These are phyloP conservation scores for Sebastes taczanowskii DNA, from an alignment of 2,797 vertebrate species.

Conservation along the genomic window DNA sequence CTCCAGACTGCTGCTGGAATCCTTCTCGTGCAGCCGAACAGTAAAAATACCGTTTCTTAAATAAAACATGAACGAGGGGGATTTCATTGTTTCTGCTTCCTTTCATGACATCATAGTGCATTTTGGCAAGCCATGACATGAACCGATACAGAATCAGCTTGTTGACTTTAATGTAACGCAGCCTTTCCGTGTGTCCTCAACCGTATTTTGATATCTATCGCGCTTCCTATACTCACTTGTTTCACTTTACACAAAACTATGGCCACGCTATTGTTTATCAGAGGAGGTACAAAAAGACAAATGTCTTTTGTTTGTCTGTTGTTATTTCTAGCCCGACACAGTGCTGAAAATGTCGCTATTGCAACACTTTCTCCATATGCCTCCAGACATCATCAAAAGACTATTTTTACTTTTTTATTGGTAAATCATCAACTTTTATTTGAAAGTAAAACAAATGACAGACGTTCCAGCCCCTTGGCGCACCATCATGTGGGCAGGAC, in stretches of 20 bases:
- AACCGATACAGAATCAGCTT: neutral
- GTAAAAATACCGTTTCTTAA: conserved; percentile 31
- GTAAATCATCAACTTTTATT: conserved; percentile 84
- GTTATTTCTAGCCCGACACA: conserved; percentile 59
- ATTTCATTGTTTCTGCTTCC: conserved; percentile 15
- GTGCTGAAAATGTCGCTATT: conserved; percentile 57
- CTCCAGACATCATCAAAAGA: conserved; percentile 76
- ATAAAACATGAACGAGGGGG: conserved; percentile 23
- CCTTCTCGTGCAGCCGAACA: neutral
- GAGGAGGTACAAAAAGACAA: conserved; percentile 23
- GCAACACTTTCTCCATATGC: conserved; percentile 79
- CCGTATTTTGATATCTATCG: neutral
- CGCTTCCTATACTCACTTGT: conserved; percentile 1
- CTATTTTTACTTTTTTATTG: conserved; percentile 82
- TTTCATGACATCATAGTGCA: conserved; percentile 13
- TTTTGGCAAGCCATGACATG: conserved; percentile 8
- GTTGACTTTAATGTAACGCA: neutral
- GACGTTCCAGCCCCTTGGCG: conserved; percentile 82
- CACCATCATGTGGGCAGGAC: conserved; percentile 77
- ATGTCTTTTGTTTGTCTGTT: conserved; percentile 43
- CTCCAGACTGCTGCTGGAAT: neutral
- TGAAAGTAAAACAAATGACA: conserved; percentile 85
- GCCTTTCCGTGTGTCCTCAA: neutral
- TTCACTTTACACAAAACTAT: conserved; percentile 15
- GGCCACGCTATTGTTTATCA: conserved; percentile 8